These are phyloP conservation scores for Aleiodes alternator DNA, from an alignment of 2,888 invertebrate species.

Conservation along the genomic window DNA sequence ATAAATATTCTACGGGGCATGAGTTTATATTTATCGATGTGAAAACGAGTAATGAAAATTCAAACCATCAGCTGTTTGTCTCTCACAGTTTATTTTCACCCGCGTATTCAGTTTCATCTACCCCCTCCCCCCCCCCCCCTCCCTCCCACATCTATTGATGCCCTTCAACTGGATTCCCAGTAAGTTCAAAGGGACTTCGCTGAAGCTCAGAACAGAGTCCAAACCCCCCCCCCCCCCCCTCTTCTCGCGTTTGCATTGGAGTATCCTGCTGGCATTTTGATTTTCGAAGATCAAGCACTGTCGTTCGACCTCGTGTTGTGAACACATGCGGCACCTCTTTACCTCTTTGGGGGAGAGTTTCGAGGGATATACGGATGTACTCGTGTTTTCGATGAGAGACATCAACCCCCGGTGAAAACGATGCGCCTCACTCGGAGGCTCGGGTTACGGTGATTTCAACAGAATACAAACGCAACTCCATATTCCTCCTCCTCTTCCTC, in stretches of 20 bases:
- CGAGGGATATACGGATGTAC: constrained; percentile 41
- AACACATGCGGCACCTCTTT: background rate
- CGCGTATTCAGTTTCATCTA: constrained; percentile 6
- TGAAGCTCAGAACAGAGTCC: constrained; percentile 2
- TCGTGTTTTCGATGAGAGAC: constrained; percentile 58
- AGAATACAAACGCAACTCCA: constrained; percentile 62
- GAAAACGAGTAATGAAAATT: constrained; percentile 37
- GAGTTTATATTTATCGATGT: constrained; percentile 20
- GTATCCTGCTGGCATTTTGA: constrained; percentile 13
- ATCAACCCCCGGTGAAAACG: constrained; percentile 68
- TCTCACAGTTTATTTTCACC: constrained; percentile 10
- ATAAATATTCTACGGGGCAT: constrained; percentile 9
- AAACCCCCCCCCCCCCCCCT: background rate
- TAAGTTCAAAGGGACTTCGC: constrained; percentile 26
- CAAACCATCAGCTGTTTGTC: constrained; percentile 27
- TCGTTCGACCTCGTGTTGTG: constrained; percentile 3
- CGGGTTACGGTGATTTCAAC: constrained; percentile 75
- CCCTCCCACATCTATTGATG: background rate
- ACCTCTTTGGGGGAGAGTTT: constrained; percentile 30
- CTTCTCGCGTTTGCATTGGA: constrained; percentile 13
- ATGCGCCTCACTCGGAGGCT: constrained; percentile 61
- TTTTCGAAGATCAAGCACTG: constrained; percentile 12
- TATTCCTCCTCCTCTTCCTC: constrained; percentile 33
- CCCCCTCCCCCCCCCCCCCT: background rate
- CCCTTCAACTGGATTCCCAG: constrained; percentile 1